A percentile compares a stretch with the other conserved stretches of the same genome.
phyloP scores from a whole-genome alignment of 2,113 vertebrate species.

The Bambusicola thoracicus region DNA sequence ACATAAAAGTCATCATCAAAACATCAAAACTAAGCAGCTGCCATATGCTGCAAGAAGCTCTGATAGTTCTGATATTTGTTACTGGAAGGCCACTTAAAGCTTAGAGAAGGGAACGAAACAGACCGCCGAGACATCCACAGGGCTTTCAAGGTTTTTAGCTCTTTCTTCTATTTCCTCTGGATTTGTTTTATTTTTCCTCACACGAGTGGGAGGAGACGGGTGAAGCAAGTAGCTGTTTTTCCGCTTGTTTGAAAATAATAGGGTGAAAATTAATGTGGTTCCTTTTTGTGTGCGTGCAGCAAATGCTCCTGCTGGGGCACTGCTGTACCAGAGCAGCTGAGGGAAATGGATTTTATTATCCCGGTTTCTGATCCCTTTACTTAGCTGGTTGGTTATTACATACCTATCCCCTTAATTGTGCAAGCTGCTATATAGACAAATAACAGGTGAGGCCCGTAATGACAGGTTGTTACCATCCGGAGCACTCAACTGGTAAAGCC shows the following conservation, averaged over 20 bases:
- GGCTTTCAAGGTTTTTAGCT: not conserved
- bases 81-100: not conserved
- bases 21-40: not conserved
- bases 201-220: not conserved
- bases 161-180: not conserved
- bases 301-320: not conserved
- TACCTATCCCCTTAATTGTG: conserved; percentile 32
- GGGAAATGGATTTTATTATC: conserved; percentile 28
- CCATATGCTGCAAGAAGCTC: not conserved
- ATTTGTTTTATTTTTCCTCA: not conserved
- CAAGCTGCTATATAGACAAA: conserved; percentile 32
- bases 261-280: not conserved
- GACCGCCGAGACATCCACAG: not conserved
- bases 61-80: not conserved
- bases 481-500: not conserved
- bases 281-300: not conserved
- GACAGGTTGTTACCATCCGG: conserved; percentile 7
- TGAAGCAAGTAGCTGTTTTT: not conserved
- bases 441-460: not conserved
- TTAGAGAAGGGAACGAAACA: not conserved
- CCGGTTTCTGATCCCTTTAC: conserved; percentile 10
- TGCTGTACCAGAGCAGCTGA: not conserved
- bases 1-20: not conserved
- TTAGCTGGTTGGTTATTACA: conserved; percentile 40
- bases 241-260: not conserved